These are phyloP conservation scores for Neodon shergylaensis DNA, from an alignment of 2,113 vertebrate genomes.

Conservation along the genomic window DNA sequence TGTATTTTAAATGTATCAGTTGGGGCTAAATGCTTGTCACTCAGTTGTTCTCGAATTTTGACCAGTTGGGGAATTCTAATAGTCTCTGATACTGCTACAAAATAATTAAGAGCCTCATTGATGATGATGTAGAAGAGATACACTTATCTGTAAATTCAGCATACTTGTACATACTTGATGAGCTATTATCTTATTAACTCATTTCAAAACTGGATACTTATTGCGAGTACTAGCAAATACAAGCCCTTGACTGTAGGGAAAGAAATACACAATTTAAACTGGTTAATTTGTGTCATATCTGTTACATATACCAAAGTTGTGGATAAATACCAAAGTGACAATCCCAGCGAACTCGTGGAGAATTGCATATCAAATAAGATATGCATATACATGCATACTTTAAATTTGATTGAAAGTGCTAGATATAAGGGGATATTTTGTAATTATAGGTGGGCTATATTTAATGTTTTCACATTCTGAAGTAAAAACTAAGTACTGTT, in stretches of 20 bases:
- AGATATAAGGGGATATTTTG: neutral
- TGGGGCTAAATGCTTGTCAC: neutral
- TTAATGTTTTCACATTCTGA: neutral
- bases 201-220: slow-evolving; percentile 25
- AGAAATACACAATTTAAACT: neutral
- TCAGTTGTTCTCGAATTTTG: neutral
- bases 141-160: neutral
- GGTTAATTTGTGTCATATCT: neutral
- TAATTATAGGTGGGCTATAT: neutral
- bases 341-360: neutral
- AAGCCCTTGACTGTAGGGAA: neutral
- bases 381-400: neutral
- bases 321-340: slow-evolving; percentile 29
- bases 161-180: neutral
- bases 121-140: neutral
- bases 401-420: neutral
- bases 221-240: neutral
- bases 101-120: neutral
- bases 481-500: neutral
- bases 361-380: neutral
- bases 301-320: neutral
- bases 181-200: neutral
- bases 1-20: neutral
- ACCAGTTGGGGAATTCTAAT: neutral
- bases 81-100: neutral